Conservation (phyloP, 2,888 invertebrate species). For the Synergus gifuensis region DNA sequence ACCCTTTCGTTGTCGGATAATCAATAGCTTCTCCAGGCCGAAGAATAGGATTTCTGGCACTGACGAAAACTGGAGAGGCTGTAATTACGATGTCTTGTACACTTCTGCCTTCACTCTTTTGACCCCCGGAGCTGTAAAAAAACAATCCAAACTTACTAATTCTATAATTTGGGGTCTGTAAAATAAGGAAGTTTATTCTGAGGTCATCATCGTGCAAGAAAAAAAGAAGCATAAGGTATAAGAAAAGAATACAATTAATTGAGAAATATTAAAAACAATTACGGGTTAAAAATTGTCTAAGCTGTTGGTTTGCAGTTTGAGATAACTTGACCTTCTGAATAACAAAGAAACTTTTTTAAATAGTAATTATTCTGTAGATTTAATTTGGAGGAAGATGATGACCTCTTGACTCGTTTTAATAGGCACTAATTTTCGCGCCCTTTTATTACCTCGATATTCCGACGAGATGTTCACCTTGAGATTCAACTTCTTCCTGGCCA, state of each 20-base stretch:
- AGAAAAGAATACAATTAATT: neutral
- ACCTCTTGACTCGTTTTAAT: constrained; percentile 14
- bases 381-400: constrained; percentile 17
- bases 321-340: no score
- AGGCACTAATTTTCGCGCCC: constrained; percentile 1
- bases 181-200: neutral
- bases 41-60: constrained; percentile 60
- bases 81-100: constrained; percentile 65
- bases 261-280: no score
- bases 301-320: no score
- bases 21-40: constrained; percentile 70
- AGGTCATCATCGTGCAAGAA: neutral
- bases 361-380: neutral
- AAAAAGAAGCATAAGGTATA: neutral
- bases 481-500: constrained; percentile 44
- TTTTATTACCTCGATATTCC: constrained; percentile 45
- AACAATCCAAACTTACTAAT: constrained; percentile 4
- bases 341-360: neutral
- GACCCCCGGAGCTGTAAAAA: constrained; percentile 35
- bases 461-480: constrained; percentile 31
- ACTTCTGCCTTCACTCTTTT: constrained; percentile 59
- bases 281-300: no score
- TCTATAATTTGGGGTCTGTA: neutral
- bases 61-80: constrained; percentile 66
- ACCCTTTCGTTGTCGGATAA: constrained; percentile 63